A percentile compares a stretch with the other conserved stretches of the same genome.
Evolutionary conservation across 2,113 vertebrate species (phyloP).

Genomic region (Fulica atra): DNA sequence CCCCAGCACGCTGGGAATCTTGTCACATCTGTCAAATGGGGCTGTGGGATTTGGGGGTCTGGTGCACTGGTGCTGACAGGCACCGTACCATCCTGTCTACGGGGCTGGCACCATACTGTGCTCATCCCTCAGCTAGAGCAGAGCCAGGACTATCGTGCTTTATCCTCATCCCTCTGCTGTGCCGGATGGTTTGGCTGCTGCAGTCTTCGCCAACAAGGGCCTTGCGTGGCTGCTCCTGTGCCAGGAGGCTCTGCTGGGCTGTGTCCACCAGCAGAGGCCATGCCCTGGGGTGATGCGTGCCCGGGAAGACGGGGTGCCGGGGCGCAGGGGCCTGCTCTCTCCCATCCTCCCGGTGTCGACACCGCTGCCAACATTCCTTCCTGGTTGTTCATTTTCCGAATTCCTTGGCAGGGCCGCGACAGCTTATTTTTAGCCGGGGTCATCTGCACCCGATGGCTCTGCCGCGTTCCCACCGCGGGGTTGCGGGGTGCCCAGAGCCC

Average conservation of each 20-base stretch:
- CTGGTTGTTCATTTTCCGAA: slow-evolving; percentile 76
- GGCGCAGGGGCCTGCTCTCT: slow-evolving; percentile 12
- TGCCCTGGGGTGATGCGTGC: neutral
- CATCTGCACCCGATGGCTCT: slow-evolving; percentile 83
- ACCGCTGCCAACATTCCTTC: slow-evolving; percentile 61
- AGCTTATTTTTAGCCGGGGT: slow-evolving; percentile 89
- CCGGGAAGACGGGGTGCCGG: neutral
- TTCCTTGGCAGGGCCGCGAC: slow-evolving; percentile 83
- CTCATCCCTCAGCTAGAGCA: neutral
- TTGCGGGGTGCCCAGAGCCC: neutral
- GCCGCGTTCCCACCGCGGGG: slow-evolving; percentile 77
- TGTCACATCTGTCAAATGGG: accelerated
- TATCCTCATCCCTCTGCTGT: neutral
- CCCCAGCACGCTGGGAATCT: accelerated
- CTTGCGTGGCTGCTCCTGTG: neutral
- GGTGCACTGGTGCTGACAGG: neutral
- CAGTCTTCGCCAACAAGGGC: neutral
- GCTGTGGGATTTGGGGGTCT: neutral
- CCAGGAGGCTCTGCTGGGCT: neutral
- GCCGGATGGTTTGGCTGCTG: accelerated
- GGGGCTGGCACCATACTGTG: neutral
- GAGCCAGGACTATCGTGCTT: accelerated
- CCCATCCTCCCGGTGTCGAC: slow-evolving; percentile 21
- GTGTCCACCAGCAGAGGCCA: neutral
- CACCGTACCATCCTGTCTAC: neutral